phyloP scores from a whole-genome alignment of 2,888 invertebrate species.

The Cheilosia grossa region DNA sequence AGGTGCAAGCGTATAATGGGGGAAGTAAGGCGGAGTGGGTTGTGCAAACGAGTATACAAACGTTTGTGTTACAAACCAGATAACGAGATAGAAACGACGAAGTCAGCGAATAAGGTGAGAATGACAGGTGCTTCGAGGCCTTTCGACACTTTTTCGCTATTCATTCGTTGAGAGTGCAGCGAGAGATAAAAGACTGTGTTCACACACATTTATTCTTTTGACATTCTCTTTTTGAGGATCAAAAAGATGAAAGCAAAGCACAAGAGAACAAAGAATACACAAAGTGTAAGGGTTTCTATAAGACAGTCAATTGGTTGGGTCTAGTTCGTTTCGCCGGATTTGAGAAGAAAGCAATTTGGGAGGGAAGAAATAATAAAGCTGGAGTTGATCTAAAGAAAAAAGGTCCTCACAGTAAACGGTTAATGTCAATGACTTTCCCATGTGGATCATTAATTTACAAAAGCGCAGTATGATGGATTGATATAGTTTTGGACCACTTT shows the following conservation, averaged over 20 bases:
- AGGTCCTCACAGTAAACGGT: no score
- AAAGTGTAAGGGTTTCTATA: neutral
- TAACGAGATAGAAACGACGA: constrained; percentile 11
- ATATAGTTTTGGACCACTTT: no score
- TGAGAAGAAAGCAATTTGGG: neutral
- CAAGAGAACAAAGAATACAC: neutral
- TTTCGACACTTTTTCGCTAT: constrained; percentile 16
- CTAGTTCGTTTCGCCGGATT: neutral
- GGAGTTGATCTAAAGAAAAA: neutral
- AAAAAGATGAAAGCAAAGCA: constrained; percentile 1
- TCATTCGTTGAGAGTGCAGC: constrained; percentile 27
- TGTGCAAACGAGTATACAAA: constrained; percentile 1
- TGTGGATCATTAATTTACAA: no score
- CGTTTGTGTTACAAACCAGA: neutral
- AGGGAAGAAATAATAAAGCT: neutral
- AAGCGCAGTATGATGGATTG: no score
- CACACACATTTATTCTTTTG: constrained; percentile 1
- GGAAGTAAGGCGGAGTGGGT: neutral
- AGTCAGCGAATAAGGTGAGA: constrained; percentile 35
- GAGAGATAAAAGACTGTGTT: constrained; percentile 12
- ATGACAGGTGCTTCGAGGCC: constrained; percentile 21
- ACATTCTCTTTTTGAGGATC: constrained; percentile 13
- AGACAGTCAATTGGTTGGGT: neutral
- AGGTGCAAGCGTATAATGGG: constrained; percentile 5
- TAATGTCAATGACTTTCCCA: no score